Percentiles rank a stretch among this genome's conserved stretches.
Evolutionary conservation across 2,888 invertebrate species (phyloP).

Genomic region (Aquatica leii): DNA sequence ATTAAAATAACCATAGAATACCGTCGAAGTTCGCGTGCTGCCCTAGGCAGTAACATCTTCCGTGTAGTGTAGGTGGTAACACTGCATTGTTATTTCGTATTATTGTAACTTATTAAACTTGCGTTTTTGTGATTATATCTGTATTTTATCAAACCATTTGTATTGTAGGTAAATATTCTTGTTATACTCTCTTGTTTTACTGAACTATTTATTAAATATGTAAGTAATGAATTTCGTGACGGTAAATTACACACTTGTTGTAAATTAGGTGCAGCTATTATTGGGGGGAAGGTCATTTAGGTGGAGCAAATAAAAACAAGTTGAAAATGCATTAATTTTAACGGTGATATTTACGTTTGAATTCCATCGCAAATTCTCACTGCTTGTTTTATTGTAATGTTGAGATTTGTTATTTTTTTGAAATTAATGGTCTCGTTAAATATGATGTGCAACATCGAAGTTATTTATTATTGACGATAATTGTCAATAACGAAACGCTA

Average conservation of each 20-base stretch:
- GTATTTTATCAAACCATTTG: too few species aligned
- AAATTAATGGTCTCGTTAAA: too few species aligned
- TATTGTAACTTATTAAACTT: constrained; percentile 29
- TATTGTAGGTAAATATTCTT: too few species aligned
- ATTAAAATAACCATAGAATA: constrained; percentile 12
- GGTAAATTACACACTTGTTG: background rate
- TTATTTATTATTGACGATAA: too few species aligned
- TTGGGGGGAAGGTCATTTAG: constrained; percentile 20
- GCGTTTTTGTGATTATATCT: too few species aligned
- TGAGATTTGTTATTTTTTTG: background rate
- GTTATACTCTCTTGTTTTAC: too few species aligned
- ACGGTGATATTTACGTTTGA: constrained; percentile 13
- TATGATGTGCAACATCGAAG: too few species aligned
- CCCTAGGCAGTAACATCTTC: constrained; percentile 43
- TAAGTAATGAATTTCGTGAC: too few species aligned
- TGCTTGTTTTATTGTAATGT: background rate
- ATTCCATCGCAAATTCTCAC: constrained; percentile 4
- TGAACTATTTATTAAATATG: too few species aligned
- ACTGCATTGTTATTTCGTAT: constrained; percentile 41
- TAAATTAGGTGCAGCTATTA: constrained; percentile 6
- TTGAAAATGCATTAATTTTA: constrained; percentile 19
- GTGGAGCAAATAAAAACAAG: constrained; percentile 19
- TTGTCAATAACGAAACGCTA: too few species aligned
- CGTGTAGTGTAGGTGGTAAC: constrained; percentile 45
- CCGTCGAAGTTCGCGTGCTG: constrained; percentile 32